Conservation (phyloP, 2,113 vertebrate species). For the Lipotes vexillifer region DNA sequence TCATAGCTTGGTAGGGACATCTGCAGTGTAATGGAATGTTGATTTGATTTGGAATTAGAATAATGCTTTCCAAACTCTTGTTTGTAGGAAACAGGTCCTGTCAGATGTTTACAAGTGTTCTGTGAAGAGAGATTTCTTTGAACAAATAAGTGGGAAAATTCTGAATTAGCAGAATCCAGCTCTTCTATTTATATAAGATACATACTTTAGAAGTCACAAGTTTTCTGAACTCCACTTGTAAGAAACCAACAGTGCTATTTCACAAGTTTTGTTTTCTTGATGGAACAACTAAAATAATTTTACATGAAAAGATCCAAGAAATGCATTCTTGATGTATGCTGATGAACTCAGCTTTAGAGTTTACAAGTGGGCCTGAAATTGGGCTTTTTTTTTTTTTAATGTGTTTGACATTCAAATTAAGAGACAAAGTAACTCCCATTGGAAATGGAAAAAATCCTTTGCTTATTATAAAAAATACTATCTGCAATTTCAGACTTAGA, state of each 20-base stretch:
- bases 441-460: not conserved
- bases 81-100: constrained; percentile 8
- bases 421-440: not conserved
- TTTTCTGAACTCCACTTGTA: not conserved
- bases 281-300: not conserved
- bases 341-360: not conserved
- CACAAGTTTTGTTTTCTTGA: not conserved
- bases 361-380: not conserved
- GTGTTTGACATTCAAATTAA: not conserved
- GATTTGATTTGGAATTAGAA: constrained; percentile 42
- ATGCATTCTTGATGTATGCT: not conserved
- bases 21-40: constrained; percentile 41
- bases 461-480: not conserved
- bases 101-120: constrained; percentile 5
- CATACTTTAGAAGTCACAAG: not conserved
- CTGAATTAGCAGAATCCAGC: not conserved
- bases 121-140: not conserved
- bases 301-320: not conserved
- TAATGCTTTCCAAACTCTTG: constrained; percentile 38
- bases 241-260: not conserved
- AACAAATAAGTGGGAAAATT: not conserved
- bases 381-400: not conserved
- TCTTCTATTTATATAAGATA: not conserved
- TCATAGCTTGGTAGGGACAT: constrained; percentile 49
- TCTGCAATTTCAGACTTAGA: not conserved